Conservation (phyloP, 1,140 invertebrate genomes). For the Drosophila tsacasi region DNA sequence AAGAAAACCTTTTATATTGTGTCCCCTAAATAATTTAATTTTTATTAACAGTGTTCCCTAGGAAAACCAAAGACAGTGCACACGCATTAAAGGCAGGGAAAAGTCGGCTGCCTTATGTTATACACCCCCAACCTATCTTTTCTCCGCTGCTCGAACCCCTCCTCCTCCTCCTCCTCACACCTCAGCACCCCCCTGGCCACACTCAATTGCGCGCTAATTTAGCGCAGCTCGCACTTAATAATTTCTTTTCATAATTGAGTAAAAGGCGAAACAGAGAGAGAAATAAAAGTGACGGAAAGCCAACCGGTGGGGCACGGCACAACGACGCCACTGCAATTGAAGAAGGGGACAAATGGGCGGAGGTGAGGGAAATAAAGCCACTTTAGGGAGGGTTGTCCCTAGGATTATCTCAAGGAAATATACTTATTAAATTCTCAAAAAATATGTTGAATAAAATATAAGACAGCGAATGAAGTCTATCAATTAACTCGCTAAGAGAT, state of each 20-base stretch:
- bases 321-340: constrained; percentile 29
- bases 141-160: not conserved
- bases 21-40: not conserved
- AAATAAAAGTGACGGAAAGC: constrained; percentile 44
- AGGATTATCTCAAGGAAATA: not conserved
- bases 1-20: not conserved
- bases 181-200: constrained; percentile 42
- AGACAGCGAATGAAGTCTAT: rapidly evolving
- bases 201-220: constrained; percentile 83
- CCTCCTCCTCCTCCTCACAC: not conserved
- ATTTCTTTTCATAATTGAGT: constrained; percentile 83
- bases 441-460: not conserved
- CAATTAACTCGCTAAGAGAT: no score
- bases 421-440: not conserved
- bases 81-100: constrained; percentile 38
- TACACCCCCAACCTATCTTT: not conserved
- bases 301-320: constrained; percentile 27
- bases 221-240: constrained; percentile 82
- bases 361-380: not conserved
- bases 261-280: constrained; percentile 35
- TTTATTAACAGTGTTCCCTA: not conserved
- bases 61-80: constrained; percentile 57
- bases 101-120: constrained; percentile 3
- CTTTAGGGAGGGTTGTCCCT: constrained; percentile 2
- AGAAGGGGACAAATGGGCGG: constrained; percentile 5